A percentile compares a stretch with the other conserved stretches of the same genome.
phyloP scores from a whole-genome alignment of 2,113 vertebrate species.

The Ptyas mucosa region DNA sequence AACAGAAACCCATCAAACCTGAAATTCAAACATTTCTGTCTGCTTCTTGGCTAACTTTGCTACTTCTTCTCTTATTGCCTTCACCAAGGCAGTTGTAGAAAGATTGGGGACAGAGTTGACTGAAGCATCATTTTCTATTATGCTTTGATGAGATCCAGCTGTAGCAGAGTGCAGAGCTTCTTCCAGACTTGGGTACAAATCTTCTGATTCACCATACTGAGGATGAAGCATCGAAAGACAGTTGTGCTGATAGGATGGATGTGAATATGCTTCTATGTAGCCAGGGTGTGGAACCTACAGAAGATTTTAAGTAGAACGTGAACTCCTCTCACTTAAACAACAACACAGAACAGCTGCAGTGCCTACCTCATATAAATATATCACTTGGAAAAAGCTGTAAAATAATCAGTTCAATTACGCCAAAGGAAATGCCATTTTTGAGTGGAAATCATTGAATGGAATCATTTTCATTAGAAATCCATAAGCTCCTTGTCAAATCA shows the following conservation, averaged over 20 bases:
- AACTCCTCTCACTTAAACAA: not conserved
- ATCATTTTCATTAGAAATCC: fast-evolving
- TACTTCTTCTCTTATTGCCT: constrained; percentile 95
- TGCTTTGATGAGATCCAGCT: constrained; percentile 82
- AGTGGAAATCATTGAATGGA: not conserved
- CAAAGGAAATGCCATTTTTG: not conserved
- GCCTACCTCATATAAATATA: not conserved
- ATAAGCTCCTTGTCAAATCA: fast-evolving
- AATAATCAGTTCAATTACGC: not conserved
- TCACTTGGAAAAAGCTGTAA: not conserved
- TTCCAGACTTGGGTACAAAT: constrained; percentile 75
- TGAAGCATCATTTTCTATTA: constrained; percentile 78
- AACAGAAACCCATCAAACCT: constrained; percentile 67
- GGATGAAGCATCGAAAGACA: constrained; percentile 82
- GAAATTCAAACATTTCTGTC: constrained; percentile 96
- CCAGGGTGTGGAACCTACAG: constrained; percentile 89
- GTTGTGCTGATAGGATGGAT: constrained; percentile 85
- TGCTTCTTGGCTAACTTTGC: constrained; percentile 97
- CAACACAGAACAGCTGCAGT: not conserved
- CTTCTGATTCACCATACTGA: constrained; percentile 81
- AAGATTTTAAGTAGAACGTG: not conserved
- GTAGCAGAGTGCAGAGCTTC: constrained; percentile 71
- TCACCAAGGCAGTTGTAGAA: constrained; percentile 92
- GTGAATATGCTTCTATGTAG: constrained; percentile 93
- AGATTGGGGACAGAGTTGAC: constrained; percentile 86